A percentile compares a stretch with the other conserved stretches of the same genome.
These are phyloP conservation scores for Cistogaster globosa DNA, from an alignment of 2,888 invertebrate genomes.

Conservation along the genomic window DNA sequence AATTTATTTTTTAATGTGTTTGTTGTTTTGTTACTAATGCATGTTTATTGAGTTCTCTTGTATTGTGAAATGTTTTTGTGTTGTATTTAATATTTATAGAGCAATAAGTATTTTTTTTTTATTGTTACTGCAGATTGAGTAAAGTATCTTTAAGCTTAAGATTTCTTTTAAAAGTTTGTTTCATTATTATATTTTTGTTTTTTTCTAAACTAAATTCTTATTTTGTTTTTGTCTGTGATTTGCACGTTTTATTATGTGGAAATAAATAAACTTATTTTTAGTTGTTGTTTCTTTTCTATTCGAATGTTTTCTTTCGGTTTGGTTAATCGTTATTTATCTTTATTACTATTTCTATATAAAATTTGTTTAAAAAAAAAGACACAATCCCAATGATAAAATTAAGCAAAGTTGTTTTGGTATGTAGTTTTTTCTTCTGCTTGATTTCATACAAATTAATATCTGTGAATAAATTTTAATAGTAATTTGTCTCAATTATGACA, in stretches of 20 bases:
- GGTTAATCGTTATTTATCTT: slow-evolving; percentile 70
- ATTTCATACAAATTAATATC: background rate
- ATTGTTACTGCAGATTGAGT: slow-evolving; percentile 3
- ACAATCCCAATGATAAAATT: slow-evolving; percentile 30
- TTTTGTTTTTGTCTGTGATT: slow-evolving; percentile 41
- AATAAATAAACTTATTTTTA: slow-evolving; percentile 52
- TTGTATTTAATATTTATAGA: slow-evolving; percentile 28
- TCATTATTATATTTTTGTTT: background rate
- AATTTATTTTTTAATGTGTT: no score
- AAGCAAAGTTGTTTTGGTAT: slow-evolving; percentile 21
- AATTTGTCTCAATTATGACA: slow-evolving; percentile 62
- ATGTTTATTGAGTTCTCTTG: slow-evolving; percentile 61
- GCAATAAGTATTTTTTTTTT: slow-evolving; percentile 1
- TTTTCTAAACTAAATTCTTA: slow-evolving; percentile 28
- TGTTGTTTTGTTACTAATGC: slow-evolving; percentile 17
- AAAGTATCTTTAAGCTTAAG: slow-evolving; percentile 20
- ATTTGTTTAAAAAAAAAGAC: slow-evolving; percentile 28
- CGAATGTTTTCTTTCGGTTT: slow-evolving; percentile 33
- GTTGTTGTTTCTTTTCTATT: slow-evolving; percentile 20
- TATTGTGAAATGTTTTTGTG: background rate
- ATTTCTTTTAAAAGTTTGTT: slow-evolving; percentile 13
- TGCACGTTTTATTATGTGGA: slow-evolving; percentile 57
- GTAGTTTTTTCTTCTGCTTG: background rate
- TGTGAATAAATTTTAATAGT: slow-evolving; percentile 34
- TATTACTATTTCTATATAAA: slow-evolving; percentile 56